Evolutionary conservation across 2,888 invertebrate genomes (phyloP), one percentile per base, ranked within the genome.

Genomic region (Synergus gifuensis): DNA sequence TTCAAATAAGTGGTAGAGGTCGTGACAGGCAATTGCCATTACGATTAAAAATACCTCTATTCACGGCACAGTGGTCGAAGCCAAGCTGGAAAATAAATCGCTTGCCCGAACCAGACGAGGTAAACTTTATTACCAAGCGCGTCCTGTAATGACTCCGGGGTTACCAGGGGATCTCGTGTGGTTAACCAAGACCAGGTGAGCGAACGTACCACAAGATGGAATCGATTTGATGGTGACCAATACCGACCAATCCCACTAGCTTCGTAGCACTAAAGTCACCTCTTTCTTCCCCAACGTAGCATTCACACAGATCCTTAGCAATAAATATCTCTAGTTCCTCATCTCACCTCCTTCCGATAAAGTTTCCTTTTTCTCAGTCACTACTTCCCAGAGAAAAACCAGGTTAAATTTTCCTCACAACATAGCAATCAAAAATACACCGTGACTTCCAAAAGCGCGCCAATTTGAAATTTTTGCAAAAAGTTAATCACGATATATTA

Each of bases 181-280:
- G 86, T 86, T 85, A 83, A 86, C 86, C 87, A 82, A 86, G 81
- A 80, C 79, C 86, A 85, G 86, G 86, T 84, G 85, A 84, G 83
- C 83, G 81, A 79, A 83, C 81, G 81, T 73, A 78, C 82, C 82
- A 54, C 80, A 83, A 86, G 86, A 86, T 86, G 82, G 83, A 87
- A 89, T 88, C 88, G 87, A 89, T 89, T 87, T 85, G 85, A 85
- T 85, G 82, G 79, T 63, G 79, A 63, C 82, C 73, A 85, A 88
- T 83, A 80, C 78, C 84, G 81, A 83, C 83, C 84, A 85, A 86
- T 86, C 82, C 84, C 79, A 80, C 81, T 78, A 78, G 80, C 82
- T 81, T 76, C 66, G 78, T 79, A 78, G 79, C 78, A 82, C 76
- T 78, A 81, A 82, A 81, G 78, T 82, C 82, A 78, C 78, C 64